These are phyloP conservation scores for Bucorvus abyssinicus DNA, from an alignment of 2,797 vertebrate genomes.

Conservation along the genomic window DNA sequence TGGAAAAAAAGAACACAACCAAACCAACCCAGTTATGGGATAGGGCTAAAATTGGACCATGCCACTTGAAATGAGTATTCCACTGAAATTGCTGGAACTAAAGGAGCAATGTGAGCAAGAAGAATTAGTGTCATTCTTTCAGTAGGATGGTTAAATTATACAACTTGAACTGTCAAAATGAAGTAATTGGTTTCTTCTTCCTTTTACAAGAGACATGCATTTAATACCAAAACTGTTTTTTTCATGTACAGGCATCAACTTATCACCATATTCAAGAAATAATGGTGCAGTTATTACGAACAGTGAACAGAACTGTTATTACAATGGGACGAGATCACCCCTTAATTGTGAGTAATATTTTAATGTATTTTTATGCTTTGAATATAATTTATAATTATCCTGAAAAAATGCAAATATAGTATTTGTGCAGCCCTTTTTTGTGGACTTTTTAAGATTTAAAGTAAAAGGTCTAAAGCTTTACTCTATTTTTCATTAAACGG, in stretches of 20 bases:
- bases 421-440: neutral
- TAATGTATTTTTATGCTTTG: neutral
- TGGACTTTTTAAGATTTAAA: neutral
- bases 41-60: neutral
- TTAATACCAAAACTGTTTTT: neutral
- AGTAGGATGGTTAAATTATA: neutral
- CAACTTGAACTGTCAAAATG: neutral
- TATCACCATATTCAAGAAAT: conserved; percentile 92
- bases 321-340: conserved; percentile 89
- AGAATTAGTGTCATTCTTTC: neutral
- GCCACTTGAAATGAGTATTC: neutral
- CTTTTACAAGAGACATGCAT: neutral
- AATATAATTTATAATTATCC: neutral
- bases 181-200: neutral
- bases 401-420: neutral
- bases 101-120: neutral
- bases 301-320: conserved; percentile 91
- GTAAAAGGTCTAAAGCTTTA: neutral
- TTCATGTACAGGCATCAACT: conserved; percentile 82
- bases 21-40: neutral
- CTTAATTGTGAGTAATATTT: conserved; percentile 87
- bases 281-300: conserved; percentile 87
- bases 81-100: neutral
- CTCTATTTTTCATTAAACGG: neutral
- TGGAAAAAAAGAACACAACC: neutral